A percentile compares a stretch with the other conserved stretches of the same genome.
phyloP scores from a whole-genome alignment of 2,888 invertebrate genomes.

The Cryptocephalus primarius region DNA sequence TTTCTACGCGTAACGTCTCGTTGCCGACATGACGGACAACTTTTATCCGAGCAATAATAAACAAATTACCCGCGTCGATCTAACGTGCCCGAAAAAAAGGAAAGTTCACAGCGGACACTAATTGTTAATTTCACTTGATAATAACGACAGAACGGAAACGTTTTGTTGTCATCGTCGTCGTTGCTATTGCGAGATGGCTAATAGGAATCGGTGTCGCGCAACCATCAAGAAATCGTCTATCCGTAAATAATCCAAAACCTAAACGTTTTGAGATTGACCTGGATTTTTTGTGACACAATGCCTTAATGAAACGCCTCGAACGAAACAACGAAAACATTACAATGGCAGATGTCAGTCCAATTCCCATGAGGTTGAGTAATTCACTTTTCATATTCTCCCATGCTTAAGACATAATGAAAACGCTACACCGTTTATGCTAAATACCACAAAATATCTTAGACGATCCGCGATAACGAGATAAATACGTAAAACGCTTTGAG shows the following conservation, averaged over 20 bases:
- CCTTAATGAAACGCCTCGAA: conserved; percentile 9
- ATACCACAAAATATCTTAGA: conserved; percentile 2
- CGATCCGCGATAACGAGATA: conserved; percentile 6
- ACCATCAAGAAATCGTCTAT: conserved; percentile 1
- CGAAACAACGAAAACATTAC: conserved; percentile 9
- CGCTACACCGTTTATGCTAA: conserved; percentile 22
- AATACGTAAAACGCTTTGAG: not conserved
- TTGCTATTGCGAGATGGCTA: not conserved
- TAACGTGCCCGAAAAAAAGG: not conserved
- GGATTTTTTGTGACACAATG: conserved; percentile 6
- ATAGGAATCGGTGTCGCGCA: not conserved
- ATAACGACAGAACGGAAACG: not conserved
- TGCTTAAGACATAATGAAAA: conserved; percentile 21
- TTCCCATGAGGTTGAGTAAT: conserved; percentile 24
- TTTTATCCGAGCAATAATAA: not conserved
- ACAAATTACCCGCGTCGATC: not conserved
- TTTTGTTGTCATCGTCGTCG: not conserved
- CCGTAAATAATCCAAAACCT: conserved; percentile 4
- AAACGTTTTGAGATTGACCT: conserved; percentile 9
- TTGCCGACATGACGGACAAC: conserved; percentile 1
- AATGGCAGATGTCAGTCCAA: conserved; percentile 20
- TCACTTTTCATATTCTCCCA: conserved; percentile 20
- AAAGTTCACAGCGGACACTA: not conserved
- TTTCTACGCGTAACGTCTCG: not conserved
- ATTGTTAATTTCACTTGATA: not conserved